Evolutionary conservation across 2,113 vertebrate species (phyloP).

Genomic region (Larimichthys crocea): DNA sequence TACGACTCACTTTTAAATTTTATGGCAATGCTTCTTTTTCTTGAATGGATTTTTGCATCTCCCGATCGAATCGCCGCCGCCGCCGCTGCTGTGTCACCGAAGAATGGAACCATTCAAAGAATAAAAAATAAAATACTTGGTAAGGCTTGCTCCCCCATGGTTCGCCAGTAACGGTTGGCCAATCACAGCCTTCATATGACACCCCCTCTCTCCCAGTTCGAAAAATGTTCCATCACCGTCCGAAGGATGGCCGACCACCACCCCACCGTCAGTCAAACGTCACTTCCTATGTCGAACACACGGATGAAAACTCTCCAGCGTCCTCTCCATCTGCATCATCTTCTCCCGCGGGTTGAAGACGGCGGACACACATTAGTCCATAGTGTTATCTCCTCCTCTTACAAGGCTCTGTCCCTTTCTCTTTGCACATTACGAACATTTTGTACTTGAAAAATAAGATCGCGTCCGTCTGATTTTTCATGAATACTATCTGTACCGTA

Average conservation of each 20-base stretch:
- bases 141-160: slow-evolving; percentile 41
- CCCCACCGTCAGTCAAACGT: background rate
- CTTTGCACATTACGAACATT: slow-evolving; percentile 69
- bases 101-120: slow-evolving; percentile 50
- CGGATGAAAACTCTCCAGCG: slow-evolving; percentile 17
- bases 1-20: slow-evolving; percentile 78
- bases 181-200: slow-evolving; percentile 41
- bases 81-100: slow-evolving; percentile 32
- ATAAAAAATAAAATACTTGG: slow-evolving; percentile 50
- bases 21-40: slow-evolving; percentile 80
- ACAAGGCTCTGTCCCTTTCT: slow-evolving; percentile 50
- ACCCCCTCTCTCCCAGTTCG: slow-evolving; percentile 13
- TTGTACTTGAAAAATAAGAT: slow-evolving; percentile 81
- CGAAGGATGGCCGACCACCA: background rate
- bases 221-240: slow-evolving; percentile 26
- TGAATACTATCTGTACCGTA: slow-evolving; percentile 82
- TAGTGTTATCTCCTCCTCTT: slow-evolving; percentile 56
- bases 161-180: slow-evolving; percentile 26
- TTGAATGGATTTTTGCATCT: slow-evolving; percentile 72
- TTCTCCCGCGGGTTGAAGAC: slow-evolving; percentile 55
- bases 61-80: slow-evolving; percentile 35
- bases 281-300: slow-evolving; percentile 28
- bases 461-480: slow-evolving; percentile 73
- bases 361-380: slow-evolving; percentile 54
- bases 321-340: slow-evolving; percentile 35